Evolutionary conservation across 2,888 invertebrate species (phyloP).

Genomic region (Odontocerum albicorne): DNA sequence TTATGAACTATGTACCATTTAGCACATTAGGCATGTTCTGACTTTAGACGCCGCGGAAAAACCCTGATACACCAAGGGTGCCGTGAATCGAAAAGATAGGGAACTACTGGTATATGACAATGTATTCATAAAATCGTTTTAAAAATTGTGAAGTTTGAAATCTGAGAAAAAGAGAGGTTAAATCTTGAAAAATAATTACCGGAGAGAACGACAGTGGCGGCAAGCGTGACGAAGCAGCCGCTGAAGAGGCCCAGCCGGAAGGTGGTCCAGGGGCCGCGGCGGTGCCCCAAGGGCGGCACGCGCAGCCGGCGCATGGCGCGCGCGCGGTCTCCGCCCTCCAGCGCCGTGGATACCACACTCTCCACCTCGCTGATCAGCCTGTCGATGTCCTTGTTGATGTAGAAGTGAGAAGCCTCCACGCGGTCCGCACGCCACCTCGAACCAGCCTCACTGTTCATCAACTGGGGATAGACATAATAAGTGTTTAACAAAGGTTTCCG

Average conservation of each 20-base stretch:
- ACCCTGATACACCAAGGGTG: too few relatives aligned
- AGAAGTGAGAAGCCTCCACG: constrained; percentile 82
- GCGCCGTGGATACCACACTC: constrained; percentile 65
- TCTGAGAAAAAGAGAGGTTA: too few relatives aligned
- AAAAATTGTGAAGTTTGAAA: too few relatives aligned
- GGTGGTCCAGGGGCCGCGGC: constrained; percentile 80
- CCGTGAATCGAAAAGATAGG: too few relatives aligned
- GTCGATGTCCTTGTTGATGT: constrained; percentile 83
- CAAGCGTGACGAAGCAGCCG: constrained; percentile 77
- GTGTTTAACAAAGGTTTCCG: too few relatives aligned
- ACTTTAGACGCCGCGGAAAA: too few relatives aligned
- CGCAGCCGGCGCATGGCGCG: constrained; percentile 85
- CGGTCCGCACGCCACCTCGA: constrained; percentile 75
- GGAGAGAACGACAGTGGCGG: constrained; percentile 71
- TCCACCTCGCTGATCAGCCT: constrained; percentile 82
- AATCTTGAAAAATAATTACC: too few relatives aligned
- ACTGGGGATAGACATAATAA: too few relatives aligned
- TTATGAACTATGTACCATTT: too few relatives aligned
- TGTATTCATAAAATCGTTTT: too few relatives aligned
- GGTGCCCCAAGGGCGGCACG: constrained; percentile 84
- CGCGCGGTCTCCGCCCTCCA: constrained; percentile 79
- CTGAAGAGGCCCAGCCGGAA: constrained; percentile 84
- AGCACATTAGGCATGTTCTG: too few relatives aligned
- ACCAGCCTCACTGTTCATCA: constrained; percentile 70
- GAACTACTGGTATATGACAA: too few relatives aligned